phyloP scores from a whole-genome alignment of 2,113 vertebrate genomes.

The Pterocles gutturalis region DNA sequence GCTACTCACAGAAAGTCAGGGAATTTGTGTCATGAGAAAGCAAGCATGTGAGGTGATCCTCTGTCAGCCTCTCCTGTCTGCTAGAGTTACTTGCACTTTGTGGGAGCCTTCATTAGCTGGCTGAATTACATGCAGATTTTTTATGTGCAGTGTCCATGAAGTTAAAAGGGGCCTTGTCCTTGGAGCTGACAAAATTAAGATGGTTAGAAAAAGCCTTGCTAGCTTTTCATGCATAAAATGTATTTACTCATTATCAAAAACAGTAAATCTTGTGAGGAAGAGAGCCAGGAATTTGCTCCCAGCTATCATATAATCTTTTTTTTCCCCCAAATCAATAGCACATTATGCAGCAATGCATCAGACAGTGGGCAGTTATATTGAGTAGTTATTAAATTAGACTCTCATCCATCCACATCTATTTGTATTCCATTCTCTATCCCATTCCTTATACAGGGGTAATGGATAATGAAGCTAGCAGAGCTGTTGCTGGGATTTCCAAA shows the following conservation, averaged over 20 bases:
- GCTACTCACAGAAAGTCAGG: not conserved
- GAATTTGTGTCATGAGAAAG: not conserved
- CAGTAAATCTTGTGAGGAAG: not conserved
- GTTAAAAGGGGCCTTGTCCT: not conserved
- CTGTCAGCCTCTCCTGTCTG: not conserved
- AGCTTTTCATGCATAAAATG: constrained; percentile 7
- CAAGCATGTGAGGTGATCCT: not conserved
- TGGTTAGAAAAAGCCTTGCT: not conserved
- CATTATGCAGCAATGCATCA: constrained; percentile 33
- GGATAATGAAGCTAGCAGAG: not conserved
- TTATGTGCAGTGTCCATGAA: not conserved
- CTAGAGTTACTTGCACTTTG: not conserved
- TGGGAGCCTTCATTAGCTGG: not conserved
- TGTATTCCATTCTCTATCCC: not conserved
- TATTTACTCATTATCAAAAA: constrained; percentile 39
- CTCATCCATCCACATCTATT: constrained; percentile 21
- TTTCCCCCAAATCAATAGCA: constrained; percentile 22
- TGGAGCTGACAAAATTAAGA: constrained; percentile 9
- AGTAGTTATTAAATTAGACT: constrained; percentile 52
- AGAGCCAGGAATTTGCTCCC: not conserved
- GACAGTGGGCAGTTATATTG: constrained; percentile 36
- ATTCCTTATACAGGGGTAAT: not conserved
- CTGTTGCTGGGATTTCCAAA: not conserved
- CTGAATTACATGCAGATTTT: not conserved
- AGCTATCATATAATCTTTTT: constrained; percentile 4